Base-by-base conservation (phyloP, 2,797 vertebrate species). In the Eupleurogrammus muticus region DNA sequence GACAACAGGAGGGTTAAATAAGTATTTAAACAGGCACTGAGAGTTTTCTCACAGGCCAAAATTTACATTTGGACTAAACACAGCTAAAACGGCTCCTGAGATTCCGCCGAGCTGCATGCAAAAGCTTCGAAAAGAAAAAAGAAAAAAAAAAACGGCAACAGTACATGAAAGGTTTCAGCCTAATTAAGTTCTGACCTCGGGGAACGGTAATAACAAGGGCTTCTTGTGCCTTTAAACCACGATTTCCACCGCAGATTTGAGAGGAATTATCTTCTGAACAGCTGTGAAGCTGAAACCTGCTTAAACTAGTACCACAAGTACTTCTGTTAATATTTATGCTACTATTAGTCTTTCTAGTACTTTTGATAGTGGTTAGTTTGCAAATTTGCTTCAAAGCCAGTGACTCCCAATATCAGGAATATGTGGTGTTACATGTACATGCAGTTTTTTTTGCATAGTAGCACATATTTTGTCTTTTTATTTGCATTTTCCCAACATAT, bases 151-250 rank as follows among this genome's bases (percentile, higher is more conserved):
- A 71, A 19, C 66, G 38, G 72, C 57, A 0, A 51, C n/a, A 71
- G 40, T 21, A 90, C 80, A 86, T 82, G 79, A 84, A 88, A 83
- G 83, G 51, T 79, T 83, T 80, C 74, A 68, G 76, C 73, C 70
- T 83, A 81, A 89, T 90, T 86, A 84, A 72, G 70, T 65, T 76
- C 44, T 73, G 80, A 85, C 81, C 76, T 74, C 66, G 0, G 81
- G 84, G 84, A 70, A 46, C 3, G 23, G 74, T 70, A 62, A 56
- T 23, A 66, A 82, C 73, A 77, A 78, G 75, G 68, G 23, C n/a
- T 62, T 81, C 73, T 78, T 67, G 54, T 21, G 80, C 46, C 67
- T 70, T 64, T 46, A 80, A 82, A 67, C 61, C 24, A 7, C 7
- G n/a, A 74, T 75, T 82, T 82, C 54, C 17, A 3, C 52, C 24